Percentiles rank a stretch among this genome's conserved stretches.
phyloP scores from a whole-genome alignment of 2,888 invertebrate genomes.

The Ornithoptera priamus region DNA sequence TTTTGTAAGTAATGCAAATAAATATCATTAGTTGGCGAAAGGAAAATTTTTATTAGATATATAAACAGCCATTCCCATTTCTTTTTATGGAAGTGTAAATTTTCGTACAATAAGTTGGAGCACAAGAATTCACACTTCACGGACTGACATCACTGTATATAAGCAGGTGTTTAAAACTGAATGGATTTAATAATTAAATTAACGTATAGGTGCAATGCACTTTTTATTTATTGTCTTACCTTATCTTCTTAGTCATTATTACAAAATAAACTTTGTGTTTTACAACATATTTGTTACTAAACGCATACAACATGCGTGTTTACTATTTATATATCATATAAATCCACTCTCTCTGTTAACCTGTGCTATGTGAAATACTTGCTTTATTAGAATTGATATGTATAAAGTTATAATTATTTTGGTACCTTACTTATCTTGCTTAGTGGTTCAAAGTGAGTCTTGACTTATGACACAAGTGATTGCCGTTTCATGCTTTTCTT shows the following conservation, averaged over 20 bases:
- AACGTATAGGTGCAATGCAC: constrained; percentile 27
- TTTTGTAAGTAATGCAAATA: background rate
- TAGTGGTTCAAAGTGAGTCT: no score
- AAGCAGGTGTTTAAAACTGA: constrained; percentile 18
- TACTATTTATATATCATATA: background rate
- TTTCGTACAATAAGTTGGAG: constrained; percentile 19
- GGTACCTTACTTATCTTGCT: no score
- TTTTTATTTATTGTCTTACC: constrained; percentile 17
- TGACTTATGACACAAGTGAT: no score
- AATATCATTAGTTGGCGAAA: constrained; percentile 1
- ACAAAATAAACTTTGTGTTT: constrained; percentile 13
- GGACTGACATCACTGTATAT: constrained; percentile 13
- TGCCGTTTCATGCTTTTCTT: no score
- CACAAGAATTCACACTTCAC: constrained; percentile 23
- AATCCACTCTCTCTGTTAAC: background rate
- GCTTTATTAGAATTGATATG: background rate
- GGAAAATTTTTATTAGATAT: constrained; percentile 12
- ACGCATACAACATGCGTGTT: background rate
- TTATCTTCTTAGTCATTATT: constrained; percentile 23
- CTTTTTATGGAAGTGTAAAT: constrained; percentile 25
- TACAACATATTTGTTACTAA: background rate
- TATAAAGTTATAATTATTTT: no score
- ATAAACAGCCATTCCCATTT: constrained; percentile 25
- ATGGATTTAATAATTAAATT: constrained; percentile 25
- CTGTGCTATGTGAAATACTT: background rate